Percentiles rank a stretch among this genome's conserved stretches.
Evolutionary conservation across 2,888 invertebrate genomes (phyloP).

Genomic region (Tenthredo notha): DNA sequence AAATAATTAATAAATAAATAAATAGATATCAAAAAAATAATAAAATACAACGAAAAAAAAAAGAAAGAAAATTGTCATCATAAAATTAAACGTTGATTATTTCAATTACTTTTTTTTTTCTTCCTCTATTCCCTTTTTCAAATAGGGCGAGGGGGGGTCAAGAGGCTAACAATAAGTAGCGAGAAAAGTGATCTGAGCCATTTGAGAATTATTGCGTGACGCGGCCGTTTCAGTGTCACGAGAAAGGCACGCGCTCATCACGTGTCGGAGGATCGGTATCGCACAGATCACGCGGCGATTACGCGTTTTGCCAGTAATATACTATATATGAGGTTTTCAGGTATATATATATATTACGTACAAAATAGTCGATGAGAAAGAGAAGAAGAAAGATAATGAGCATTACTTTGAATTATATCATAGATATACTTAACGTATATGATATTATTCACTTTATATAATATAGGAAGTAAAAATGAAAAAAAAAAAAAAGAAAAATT

Average conservation of each 20-base stretch:
- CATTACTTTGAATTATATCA: background rate
- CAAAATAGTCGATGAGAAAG: background rate
- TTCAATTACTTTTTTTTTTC: background rate
- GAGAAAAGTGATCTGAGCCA: conserved; percentile 8
- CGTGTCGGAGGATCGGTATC: conserved; percentile 42
- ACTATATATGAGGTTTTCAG: background rate
- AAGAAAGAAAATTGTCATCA: background rate
- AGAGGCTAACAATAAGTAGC: background rate
- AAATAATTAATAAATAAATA: background rate
- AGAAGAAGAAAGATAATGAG: background rate
- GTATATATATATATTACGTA: background rate
- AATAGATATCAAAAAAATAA: background rate
- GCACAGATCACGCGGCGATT: conserved; percentile 31
- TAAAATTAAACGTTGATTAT: background rate
- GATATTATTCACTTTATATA: no score
- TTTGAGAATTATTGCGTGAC: conserved; percentile 35
- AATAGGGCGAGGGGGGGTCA: background rate
- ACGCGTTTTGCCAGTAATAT: conserved; percentile 3
- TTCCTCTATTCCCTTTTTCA: background rate
- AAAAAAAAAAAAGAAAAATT: background rate
- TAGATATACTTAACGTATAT: no score
- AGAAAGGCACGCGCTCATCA: conserved; percentile 40
- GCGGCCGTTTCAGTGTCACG: conserved; percentile 39
- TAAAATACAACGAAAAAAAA: no score
- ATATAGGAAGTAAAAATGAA: background rate